A percentile compares a stretch with the other conserved stretches of the same genome.
These are phyloP conservation scores for Coecobrya sp. DNA, from an alignment of 2,888 invertebrate species.

Conservation along the genomic window DNA sequence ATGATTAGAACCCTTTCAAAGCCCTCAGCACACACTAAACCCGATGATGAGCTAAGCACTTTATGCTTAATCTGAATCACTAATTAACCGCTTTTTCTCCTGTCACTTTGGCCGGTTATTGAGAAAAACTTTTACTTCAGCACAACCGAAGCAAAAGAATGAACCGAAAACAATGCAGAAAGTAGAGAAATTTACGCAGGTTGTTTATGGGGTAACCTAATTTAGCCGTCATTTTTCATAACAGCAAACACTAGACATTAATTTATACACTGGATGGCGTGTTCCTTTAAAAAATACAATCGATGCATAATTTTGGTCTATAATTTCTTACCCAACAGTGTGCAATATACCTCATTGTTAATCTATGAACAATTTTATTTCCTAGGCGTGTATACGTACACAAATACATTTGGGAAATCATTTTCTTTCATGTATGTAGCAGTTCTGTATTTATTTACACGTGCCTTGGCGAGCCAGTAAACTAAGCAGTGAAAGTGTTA, in stretches of 20 bases:
- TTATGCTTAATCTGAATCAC: conserved; percentile 23
- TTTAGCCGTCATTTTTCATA: not conserved
- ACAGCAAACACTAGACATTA: not conserved
- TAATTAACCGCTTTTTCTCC: conserved; percentile 26
- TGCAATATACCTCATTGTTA: not conserved
- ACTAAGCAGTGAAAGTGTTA: conserved; percentile 13
- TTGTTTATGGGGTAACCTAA: not conserved
- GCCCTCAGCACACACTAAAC: not conserved
- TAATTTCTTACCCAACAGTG: not conserved
- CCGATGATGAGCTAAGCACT: conserved; percentile 15
- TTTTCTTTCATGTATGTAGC: not conserved
- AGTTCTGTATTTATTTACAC: conserved; percentile 36
- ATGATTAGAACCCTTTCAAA: conserved; percentile 1
- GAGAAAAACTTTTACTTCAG: not conserved
- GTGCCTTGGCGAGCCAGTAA: not conserved
- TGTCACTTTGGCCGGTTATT: not conserved
- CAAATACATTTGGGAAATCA: conserved; percentile 69
- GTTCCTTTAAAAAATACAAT: conserved; percentile 4
- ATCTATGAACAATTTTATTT: conserved; percentile 17
- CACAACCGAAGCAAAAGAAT: not conserved
- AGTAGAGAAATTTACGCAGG: not conserved
- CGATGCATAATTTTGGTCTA: not conserved
- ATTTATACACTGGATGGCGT: not conserved
- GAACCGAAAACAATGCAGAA: not conserved
- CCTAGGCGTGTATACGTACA: not conserved